Conservation (phyloP, 2,113 vertebrate species). For the Eublepharis macularius region DNA sequence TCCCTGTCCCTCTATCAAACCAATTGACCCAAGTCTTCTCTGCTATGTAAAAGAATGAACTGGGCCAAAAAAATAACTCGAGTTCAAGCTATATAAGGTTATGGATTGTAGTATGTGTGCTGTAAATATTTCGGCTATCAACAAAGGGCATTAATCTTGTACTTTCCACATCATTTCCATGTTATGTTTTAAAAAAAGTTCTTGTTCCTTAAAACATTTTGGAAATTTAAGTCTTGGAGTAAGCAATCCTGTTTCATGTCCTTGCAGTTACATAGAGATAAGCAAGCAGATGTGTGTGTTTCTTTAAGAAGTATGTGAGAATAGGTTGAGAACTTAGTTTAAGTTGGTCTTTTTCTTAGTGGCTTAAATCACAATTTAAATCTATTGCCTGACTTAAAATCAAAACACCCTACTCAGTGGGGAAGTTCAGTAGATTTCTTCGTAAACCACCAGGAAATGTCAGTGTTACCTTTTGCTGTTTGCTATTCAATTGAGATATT, state of each 20-base stretch:
- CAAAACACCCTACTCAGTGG: neutral
- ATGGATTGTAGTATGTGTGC: neutral
- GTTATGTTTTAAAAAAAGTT: too few relatives aligned
- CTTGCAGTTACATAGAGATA: neutral
- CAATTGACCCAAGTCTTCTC: too few relatives aligned
- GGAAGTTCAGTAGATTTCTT: neutral
- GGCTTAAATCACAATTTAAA: neutral
- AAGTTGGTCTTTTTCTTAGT: neutral
- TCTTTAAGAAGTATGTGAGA: neutral
- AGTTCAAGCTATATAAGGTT: too few relatives aligned
- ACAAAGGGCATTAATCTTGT: too few relatives aligned
- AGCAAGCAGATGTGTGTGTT: neutral
- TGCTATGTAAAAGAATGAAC: too few relatives aligned
- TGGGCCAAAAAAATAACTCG: too few relatives aligned
- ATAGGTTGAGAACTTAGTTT: neutral
- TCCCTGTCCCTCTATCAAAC: too few relatives aligned
- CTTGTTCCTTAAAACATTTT: too few relatives aligned
- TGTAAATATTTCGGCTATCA: neutral
- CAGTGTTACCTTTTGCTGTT: neutral
- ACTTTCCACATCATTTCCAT: too few relatives aligned
- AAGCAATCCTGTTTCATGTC: neutral
- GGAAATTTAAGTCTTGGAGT: neutral
- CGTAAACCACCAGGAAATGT: too few relatives aligned
- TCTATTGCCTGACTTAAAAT: neutral
- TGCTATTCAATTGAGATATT: neutral